Evolutionary conservation across 2,797 vertebrate species (phyloP).

Genomic region (Orientallactaga sibirica): DNA sequence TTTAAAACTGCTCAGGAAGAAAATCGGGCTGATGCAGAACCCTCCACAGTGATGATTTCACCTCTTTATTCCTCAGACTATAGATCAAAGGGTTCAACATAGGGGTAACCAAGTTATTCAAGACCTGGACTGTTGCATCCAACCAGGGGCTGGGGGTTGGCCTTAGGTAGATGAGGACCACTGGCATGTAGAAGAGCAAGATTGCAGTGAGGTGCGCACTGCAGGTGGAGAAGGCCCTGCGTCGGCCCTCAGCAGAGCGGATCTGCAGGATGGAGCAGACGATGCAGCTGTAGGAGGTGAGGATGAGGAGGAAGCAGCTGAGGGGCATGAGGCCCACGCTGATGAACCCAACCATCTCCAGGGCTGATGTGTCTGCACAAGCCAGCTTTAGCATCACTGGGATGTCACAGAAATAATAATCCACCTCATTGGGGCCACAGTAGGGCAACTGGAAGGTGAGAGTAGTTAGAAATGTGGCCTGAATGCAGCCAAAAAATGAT

Average conservation of each 20-base stretch:
- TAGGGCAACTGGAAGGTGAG: conserved; percentile 84
- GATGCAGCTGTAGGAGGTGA: conserved; percentile 80
- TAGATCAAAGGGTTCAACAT: conserved; percentile 84
- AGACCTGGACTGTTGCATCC: conserved; percentile 72
- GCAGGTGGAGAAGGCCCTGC: conserved; percentile 79
- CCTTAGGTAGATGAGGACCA: conserved; percentile 78
- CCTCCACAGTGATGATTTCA: conserved; percentile 76
- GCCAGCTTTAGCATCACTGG: conserved; percentile 84
- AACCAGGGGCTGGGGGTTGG: conserved; percentile 71
- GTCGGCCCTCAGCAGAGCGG: conserved; percentile 63
- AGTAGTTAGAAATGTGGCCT: conserved; percentile 79
- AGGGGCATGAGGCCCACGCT: conserved; percentile 80
- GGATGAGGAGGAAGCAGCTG: conserved; percentile 80
- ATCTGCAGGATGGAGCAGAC: conserved; percentile 77
- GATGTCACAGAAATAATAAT: conserved; percentile 86
- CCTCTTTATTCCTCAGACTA: conserved; percentile 80
- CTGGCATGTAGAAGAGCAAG: conserved; percentile 76
- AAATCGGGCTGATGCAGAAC: conserved; percentile 17
- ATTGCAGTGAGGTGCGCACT: conserved; percentile 81
- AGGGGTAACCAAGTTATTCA: conserved; percentile 78
- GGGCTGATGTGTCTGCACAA: conserved; percentile 76
- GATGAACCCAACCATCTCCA: conserved; percentile 76
- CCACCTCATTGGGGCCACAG: conserved; percentile 81
- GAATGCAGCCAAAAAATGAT: conserved; percentile 77
- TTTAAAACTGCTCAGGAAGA: neutral